Evolutionary conservation across 2,888 invertebrate species (phyloP), one percentile per base, ranked within the genome.

Genomic region (Xylota sylvarum): DNA sequence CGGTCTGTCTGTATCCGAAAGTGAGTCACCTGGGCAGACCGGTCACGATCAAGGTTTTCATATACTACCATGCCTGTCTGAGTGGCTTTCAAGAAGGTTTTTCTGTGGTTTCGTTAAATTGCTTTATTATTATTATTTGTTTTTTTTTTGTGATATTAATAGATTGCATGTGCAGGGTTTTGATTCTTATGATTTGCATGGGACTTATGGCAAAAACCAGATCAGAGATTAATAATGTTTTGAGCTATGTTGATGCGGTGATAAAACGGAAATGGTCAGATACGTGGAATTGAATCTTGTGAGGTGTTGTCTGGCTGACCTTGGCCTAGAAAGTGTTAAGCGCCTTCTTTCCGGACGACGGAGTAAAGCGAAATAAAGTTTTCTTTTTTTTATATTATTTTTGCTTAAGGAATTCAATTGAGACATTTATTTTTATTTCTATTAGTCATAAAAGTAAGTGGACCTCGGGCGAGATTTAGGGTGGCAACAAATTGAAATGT

Each of bases 31-130:
- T 52, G 62, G 46, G 0, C 64, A 67, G 76, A 76, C 76, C 58
- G 58, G 76, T 76, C 76, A 76, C 48, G 56, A 67, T 58, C 76
- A 76, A 65, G 76, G 76, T 56, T 32, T 48, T 32, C 55, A 30
- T 52, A 19, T 52, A 19, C 30, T 52, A 37, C 10, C 32, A 6
- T 50, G 40, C 9, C 17, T 14, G 27, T 17, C 19, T 37, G 32
- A 5, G 40, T 19, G 32, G 19, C 10, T 9, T 35, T 4, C 32
- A 50, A 19, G 40, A 52, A 73, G 73, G 30, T 74, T 46, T 64
- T 27, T 10, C 55, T 74, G 64, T 35, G 70, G 70, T 70, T 56
- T 50, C 5, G 3, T 12, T 14, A 27, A 17, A n/a, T 37, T n/a
- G 14, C 1, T 23, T 17, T 27, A 12, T 52, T 23, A 27, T 50